Percentiles rank a stretch among this genome's conserved stretches.
Evolutionary conservation across 2,113 vertebrate species (phyloP).

Genomic region (Parus major): DNA sequence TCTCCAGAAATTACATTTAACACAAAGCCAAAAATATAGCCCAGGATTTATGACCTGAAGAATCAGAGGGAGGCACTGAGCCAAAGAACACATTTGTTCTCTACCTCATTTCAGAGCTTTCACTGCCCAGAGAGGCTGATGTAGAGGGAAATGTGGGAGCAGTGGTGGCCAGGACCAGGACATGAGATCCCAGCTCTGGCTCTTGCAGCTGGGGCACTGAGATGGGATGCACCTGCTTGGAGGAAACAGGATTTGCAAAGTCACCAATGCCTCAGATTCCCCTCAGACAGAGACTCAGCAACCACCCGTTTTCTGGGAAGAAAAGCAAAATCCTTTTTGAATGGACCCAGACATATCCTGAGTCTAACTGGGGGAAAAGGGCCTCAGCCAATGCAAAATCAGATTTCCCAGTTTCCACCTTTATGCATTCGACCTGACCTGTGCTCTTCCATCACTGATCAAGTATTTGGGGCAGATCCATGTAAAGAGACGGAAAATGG

Average conservation of each 20-base stretch:
- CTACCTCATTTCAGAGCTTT: neutral
- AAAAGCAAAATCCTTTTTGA: neutral
- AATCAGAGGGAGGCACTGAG: neutral
- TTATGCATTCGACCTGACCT: accelerated
- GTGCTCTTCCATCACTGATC: neutral
- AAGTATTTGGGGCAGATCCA: neutral
- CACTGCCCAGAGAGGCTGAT: neutral
- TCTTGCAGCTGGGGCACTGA: neutral
- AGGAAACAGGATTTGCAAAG: neutral
- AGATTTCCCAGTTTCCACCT: neutral
- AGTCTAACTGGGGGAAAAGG: neutral
- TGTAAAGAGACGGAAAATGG: neutral
- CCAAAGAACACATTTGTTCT: neutral
- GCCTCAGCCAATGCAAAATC: neutral
- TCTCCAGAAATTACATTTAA: neutral
- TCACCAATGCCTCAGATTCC: neutral
- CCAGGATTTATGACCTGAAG: neutral
- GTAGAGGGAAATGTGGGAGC: neutral
- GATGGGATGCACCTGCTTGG: accelerated
- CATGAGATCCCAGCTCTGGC: neutral
- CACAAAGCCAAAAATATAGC: neutral
- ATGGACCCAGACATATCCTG: accelerated
- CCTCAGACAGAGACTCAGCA: neutral
- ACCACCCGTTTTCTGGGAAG: neutral
- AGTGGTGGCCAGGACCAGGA: neutral